Base-by-base conservation (phyloP, 2,797 vertebrate genomes). In the Stomatorhinus walkeri region DNA sequence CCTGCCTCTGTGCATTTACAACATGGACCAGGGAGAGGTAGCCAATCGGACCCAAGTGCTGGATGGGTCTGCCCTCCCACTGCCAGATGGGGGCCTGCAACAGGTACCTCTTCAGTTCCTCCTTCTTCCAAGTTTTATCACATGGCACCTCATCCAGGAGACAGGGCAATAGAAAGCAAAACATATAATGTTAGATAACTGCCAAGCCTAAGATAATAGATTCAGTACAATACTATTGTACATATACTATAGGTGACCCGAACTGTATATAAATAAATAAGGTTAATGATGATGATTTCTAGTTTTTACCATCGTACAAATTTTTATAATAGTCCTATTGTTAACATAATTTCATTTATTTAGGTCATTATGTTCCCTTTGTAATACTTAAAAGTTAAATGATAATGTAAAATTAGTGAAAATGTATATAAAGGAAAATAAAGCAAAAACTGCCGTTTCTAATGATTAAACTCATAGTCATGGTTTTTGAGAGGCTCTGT, bases 51-150 rank as follows among this genome's bases (percentile, higher is more conserved):
- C 97, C 97, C 95, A 97, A 95, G 92, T 97, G 97, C 88, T 96
- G 96, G 19, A 97, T 96, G 0, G 96, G 94, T 0, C 92, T 94
- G 1, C 97, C 96, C 89, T 97, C 96, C 96, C 96, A 96, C 40
- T 95, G 93, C 94, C 92, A 91, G 61, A 97, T 95, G 19, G 95
- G 95, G 49, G 93, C 93, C 8, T 94, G 93, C 1, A 94, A 87
- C 85, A 97, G 85, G 40, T 95, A 95, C 61, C 90, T 94, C 48
- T 94, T 94, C 76, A 97, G 91, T 87, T 97, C 96, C 46, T 95
- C 95, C 93, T 92, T 94, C 92, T 97, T 96, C 96, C 97, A 97
- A 61, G 76, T 91, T 88, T 96, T 94, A 90, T 97, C 93, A 91
- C 96, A 97, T 0, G 96, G 96, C 89, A 97, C 85, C 96, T 97